A percentile compares a stretch with the other conserved stretches of the same genome.
phyloP scores from a whole-genome alignment of 1,140 invertebrate species.

The Drosophila eugracilis region DNA sequence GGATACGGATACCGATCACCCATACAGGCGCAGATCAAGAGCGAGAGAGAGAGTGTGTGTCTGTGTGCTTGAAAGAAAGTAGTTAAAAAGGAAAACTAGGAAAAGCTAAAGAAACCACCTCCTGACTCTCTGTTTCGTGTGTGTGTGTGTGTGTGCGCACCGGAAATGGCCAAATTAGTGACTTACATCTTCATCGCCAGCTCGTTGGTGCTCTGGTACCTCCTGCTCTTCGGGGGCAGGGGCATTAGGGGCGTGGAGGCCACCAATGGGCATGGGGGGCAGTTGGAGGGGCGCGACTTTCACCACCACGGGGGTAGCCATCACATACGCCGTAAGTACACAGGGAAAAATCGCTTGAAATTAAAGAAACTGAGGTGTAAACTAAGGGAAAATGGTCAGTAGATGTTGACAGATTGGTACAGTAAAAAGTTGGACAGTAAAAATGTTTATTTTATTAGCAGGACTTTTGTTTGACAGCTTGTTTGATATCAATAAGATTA shows the following conservation, averaged over 20 bases:
- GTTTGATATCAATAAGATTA: too few relatives aligned
- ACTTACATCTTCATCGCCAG: conserved; percentile 78
- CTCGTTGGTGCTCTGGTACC: conserved; percentile 76
- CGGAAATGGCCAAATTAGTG: conserved; percentile 79
- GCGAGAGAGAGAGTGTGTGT: neutral
- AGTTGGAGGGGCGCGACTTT: conserved; percentile 77
- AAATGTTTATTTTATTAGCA: too few relatives aligned
- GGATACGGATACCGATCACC: neutral
- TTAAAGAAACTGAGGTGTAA: too few relatives aligned
- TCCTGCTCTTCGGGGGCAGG: conserved; percentile 67
- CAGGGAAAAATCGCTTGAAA: neutral
- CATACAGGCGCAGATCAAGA: too few relatives aligned
- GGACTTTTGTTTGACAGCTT: too few relatives aligned
- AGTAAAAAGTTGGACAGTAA: too few relatives aligned
- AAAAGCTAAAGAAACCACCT: conserved; percentile 2
- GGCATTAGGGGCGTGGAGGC: conserved; percentile 59
- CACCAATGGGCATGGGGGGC: conserved; percentile 77
- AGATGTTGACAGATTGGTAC: too few relatives aligned
- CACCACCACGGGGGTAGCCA: conserved; percentile 80
- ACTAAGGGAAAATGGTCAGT: too few relatives aligned
- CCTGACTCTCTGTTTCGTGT: neutral
- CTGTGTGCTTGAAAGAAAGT: conserved; percentile 7
- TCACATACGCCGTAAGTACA: conserved; percentile 77
- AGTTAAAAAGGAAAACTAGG: conserved; percentile 1
- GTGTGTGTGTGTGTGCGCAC: neutral